A percentile compares a stretch with the other conserved stretches of the same genome.
phyloP scores from a whole-genome alignment of 2,888 invertebrate genomes.

The Ectropis crepuscularia region DNA sequence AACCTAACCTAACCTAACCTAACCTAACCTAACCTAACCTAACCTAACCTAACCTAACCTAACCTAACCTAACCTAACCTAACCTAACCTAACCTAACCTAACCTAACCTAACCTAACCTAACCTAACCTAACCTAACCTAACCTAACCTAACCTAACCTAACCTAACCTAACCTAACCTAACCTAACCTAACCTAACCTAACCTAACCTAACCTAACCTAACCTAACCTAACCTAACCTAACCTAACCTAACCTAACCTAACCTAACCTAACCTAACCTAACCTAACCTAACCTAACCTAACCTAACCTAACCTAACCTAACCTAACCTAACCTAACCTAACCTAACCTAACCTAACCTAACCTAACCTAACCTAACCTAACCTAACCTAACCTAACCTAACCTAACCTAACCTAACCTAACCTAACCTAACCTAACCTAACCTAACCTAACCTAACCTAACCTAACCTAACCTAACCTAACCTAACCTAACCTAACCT shows the following conservation, averaged over 20 bases:
- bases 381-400: conserved; percentile 1
- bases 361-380: conserved; percentile 1
- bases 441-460: conserved; percentile 1
- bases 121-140: conserved; percentile 1
- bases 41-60: conserved; percentile 1
- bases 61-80: conserved; percentile 1
- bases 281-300: conserved; percentile 1
- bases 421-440: conserved; percentile 1
- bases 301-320: conserved; percentile 1
- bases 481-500: conserved; percentile 1
- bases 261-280: conserved; percentile 1
- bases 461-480: conserved; percentile 1
- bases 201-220: conserved; percentile 1
- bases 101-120: conserved; percentile 1
- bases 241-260: conserved; percentile 1
- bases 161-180: conserved; percentile 1
- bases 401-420: conserved; percentile 1
- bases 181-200: conserved; percentile 1
- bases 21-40: conserved; percentile 1
- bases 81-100: conserved; percentile 1
- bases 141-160: conserved; percentile 1
- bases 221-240: conserved; percentile 1
- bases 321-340: conserved; percentile 1
- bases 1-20: conserved; percentile 1
- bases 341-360: conserved; percentile 1